phyloP scores from a whole-genome alignment of 2,113 vertebrate species.

The Nipponia nippon region DNA sequence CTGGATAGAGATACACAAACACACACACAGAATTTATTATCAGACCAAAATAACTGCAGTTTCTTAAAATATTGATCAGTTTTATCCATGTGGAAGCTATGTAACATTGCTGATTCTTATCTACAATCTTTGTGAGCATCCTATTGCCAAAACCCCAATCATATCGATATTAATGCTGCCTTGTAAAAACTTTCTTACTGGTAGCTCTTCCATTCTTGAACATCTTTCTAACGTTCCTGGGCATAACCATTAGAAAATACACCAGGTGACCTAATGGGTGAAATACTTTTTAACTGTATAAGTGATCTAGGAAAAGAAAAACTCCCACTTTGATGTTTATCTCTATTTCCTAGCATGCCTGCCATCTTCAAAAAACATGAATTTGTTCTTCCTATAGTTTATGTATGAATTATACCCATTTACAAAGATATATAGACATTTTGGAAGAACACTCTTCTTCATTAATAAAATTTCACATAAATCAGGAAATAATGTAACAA shows the following conservation, averaged over 20 bases:
- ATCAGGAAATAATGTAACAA: neutral
- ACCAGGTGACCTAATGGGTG: neutral
- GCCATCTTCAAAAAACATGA: neutral
- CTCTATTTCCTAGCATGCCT: neutral
- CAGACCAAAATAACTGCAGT: neutral
- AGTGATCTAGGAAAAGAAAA: neutral
- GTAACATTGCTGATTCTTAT: neutral
- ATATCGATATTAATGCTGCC: neutral
- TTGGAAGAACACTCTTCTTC: neutral
- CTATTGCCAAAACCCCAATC: neutral
- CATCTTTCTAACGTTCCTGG: neutral
- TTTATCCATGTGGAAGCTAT: neutral
- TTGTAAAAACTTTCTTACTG: neutral
- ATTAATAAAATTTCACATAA: neutral
- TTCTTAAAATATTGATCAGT: neutral
- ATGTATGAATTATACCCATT: neutral
- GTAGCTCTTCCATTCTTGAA: neutral
- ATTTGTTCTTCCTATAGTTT: neutral
- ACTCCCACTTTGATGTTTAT: neutral
- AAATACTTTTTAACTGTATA: neutral
- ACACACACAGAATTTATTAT: neutral
- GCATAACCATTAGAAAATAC: neutral
- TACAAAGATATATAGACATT: neutral
- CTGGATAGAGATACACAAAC: neutral
- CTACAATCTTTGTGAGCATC: neutral